These are phyloP conservation scores for Acanthaster planci DNA, from an alignment of 35 echinoderm and acorn worm genomes.

Conservation along the genomic window DNA sequence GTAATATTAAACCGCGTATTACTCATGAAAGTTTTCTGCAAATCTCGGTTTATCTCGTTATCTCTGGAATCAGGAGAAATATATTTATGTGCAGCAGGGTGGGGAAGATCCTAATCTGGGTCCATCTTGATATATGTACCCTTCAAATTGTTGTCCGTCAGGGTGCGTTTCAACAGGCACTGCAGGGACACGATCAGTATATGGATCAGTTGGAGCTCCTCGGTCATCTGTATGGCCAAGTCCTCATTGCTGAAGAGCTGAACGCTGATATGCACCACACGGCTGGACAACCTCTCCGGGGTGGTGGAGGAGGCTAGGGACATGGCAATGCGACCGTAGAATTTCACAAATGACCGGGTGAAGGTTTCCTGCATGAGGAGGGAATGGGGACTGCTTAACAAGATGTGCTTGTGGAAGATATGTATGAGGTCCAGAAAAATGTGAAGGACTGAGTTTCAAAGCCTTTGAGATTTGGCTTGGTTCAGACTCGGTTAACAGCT, in stretches of 20 bases:
- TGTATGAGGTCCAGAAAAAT: neutral
- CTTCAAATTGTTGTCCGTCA: conserved; percentile 56
- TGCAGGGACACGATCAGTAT: conserved; percentile 71
- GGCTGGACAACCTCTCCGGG: conserved; percentile 68
- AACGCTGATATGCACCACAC: conserved; percentile 94
- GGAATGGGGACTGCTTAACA: neutral
- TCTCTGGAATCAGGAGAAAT: too few species aligned
- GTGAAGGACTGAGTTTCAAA: neutral
- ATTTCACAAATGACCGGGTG: conserved; percentile 82
- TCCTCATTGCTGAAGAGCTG: conserved; percentile 95
- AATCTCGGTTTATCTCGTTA: too few species aligned
- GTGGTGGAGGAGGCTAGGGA: conserved; percentile 45
- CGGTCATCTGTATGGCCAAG: conserved; percentile 71
- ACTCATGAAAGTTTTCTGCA: too few species aligned
- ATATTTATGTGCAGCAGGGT: too few species aligned
- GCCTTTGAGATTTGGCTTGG: neutral
- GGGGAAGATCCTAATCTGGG: too few species aligned
- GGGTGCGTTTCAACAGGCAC: conserved; percentile 59
- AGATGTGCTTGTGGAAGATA: neutral
- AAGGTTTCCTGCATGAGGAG: conserved; percentile 67
- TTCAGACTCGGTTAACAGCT: too few species aligned
- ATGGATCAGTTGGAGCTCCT: conserved; percentile 70
- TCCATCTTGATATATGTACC: too few species aligned
- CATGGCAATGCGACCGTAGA: conserved; percentile 88
- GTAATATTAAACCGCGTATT: too few species aligned